Conservation (phyloP, 2,797 vertebrate genomes). For the Caiman crocodilus region DNA sequence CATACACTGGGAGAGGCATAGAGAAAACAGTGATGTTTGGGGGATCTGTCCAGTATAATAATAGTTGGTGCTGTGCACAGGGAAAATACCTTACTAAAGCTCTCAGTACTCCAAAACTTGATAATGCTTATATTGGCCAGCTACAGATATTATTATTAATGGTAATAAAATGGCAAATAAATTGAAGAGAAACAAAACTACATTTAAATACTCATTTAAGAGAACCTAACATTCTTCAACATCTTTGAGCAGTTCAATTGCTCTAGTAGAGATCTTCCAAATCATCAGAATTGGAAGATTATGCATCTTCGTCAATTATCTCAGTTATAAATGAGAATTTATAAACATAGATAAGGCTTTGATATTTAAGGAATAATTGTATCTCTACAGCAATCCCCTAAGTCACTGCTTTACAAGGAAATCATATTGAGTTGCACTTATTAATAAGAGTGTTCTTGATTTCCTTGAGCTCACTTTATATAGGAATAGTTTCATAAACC, state of each 20-base stretch:
- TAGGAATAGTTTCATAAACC: not conserved
- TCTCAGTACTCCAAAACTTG: not conserved
- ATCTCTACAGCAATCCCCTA: not conserved
- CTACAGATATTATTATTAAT: not conserved
- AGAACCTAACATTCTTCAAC: conserved; percentile 18
- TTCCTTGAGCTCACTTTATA: not conserved
- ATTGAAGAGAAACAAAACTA: conserved; percentile 42
- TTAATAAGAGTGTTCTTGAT: not conserved
- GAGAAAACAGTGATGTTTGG: not conserved
- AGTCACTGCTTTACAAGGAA: not conserved
- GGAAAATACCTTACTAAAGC: not conserved
- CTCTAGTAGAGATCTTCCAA: not conserved
- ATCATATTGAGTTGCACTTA: not conserved
- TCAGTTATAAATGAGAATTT: conserved; percentile 4
- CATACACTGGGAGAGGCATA: not conserved
- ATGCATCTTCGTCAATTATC: conserved; percentile 19
- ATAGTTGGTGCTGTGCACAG: not conserved
- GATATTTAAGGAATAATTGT: not conserved
- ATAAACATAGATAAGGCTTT: conserved; percentile 10
- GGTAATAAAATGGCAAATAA: conserved; percentile 27
- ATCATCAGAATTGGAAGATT: not conserved
- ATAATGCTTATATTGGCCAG: not conserved
- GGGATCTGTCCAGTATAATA: not conserved
- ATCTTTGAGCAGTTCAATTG: conserved; percentile 8
- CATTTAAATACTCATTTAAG: conserved; percentile 6